Conservation (phyloP, 2,113 vertebrate genomes). For the Sprattus sprattus region DNA sequence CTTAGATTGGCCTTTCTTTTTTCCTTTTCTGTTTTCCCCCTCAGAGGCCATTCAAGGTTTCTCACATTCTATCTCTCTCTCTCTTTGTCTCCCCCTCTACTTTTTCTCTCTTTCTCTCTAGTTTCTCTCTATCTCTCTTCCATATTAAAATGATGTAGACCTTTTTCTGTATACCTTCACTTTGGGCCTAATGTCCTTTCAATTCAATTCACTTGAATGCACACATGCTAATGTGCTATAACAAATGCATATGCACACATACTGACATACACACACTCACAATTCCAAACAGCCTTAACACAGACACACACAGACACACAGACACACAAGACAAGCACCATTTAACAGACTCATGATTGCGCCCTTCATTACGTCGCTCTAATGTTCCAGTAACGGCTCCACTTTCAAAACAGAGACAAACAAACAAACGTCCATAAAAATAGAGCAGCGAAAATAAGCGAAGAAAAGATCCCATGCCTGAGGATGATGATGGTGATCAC, state of each 20-base stretch:
- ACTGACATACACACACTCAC: no score
- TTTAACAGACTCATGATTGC: constrained; percentile 1
- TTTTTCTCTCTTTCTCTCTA: constrained; percentile 10
- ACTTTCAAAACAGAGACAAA: not conserved
- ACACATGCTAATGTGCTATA: not conserved
- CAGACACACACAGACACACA: not conserved
- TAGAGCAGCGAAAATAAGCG: not conserved
- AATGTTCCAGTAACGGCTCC: not conserved
- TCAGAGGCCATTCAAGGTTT: not conserved
- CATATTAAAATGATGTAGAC: not conserved
- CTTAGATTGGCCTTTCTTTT: not conserved
- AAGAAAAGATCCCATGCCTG: not conserved
- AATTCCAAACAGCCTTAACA: not conserved
- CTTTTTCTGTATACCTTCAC: not conserved
- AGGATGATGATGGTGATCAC: not conserved
- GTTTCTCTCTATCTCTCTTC: no score
- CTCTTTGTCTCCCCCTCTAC: not conserved
- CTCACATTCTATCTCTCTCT: not conserved
- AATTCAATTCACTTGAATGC: not conserved
- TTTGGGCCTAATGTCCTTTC: not conserved
- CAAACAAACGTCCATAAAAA: not conserved
- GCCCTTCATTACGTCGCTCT: not conserved
- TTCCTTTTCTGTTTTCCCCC: no score
- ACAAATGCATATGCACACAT: not conserved
- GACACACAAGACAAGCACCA: not conserved